Percentiles rank a stretch among this genome's conserved stretches.
These are phyloP conservation scores for Metallyticus violacea DNA, from an alignment of 2,888 invertebrate genomes.

Conservation along the genomic window DNA sequence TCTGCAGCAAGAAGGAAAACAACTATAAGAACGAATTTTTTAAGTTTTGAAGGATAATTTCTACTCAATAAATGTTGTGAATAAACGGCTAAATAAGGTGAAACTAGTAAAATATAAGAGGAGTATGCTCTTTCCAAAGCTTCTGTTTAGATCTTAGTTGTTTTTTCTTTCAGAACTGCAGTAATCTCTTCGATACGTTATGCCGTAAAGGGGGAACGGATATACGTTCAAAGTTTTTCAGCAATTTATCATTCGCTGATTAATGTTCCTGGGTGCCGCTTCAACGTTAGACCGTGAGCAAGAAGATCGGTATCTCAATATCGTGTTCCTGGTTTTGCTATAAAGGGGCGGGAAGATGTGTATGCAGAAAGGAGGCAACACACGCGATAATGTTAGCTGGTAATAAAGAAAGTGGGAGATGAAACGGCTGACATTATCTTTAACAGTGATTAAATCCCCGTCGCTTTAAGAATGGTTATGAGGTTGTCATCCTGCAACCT, in stretches of 20 bases:
- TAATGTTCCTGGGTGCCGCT: conserved; percentile 26
- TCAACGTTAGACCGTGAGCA: neutral
- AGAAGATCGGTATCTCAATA: neutral
- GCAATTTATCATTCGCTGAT: conserved; percentile 34
- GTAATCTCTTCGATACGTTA: neutral
- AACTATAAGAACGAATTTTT: too few species aligned
- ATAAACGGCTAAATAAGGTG: too few species aligned
- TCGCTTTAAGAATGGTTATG: neutral
- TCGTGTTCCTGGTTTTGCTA: neutral
- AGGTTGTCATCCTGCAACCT: too few species aligned
- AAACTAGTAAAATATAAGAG: too few species aligned
- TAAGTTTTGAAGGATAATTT: too few species aligned
- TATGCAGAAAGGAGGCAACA: neutral
- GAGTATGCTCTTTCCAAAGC: too few species aligned
- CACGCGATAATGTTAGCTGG: too few species aligned
- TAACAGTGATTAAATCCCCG: neutral
- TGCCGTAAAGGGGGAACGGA: neutral
- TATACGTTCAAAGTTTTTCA: conserved; percentile 29
- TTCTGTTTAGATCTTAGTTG: neutral
- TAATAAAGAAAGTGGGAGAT: neutral
- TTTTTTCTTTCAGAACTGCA: neutral
- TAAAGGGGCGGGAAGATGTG: neutral
- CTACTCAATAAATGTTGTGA: too few species aligned
- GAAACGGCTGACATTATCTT: neutral
- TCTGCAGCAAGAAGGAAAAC: too few species aligned